phyloP scores from a whole-genome alignment of 2,888 invertebrate species.

The Dascillus cervinus region DNA sequence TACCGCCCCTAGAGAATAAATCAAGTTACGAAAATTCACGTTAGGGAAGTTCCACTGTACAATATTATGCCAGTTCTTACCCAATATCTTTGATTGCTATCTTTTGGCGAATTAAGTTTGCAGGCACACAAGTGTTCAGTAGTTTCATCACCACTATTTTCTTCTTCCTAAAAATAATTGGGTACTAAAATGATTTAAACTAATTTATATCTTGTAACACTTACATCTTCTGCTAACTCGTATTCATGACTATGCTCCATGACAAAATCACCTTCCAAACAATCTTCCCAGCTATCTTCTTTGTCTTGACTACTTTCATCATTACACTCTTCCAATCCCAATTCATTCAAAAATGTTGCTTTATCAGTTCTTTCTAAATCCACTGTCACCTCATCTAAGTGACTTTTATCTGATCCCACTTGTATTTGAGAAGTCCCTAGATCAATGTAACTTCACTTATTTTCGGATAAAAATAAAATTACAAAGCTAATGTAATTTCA shows the following conservation, averaged over 20 bases:
- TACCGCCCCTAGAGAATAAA: no score
- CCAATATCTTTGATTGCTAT: slow-evolving; percentile 26
- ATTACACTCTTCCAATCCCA: slow-evolving; percentile 35
- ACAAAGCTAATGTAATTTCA: no score
- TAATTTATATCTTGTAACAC: no score
- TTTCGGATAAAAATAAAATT: no score
- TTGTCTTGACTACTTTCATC: slow-evolving; percentile 24
- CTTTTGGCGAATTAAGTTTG: slow-evolving; percentile 23
- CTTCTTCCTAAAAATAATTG: slow-evolving; percentile 23
- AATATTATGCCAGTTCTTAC: no score
- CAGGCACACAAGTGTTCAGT: slow-evolving; percentile 18
- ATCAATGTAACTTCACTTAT: no score
- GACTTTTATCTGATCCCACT: slow-evolving; percentile 12
- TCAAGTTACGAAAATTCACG: no score
- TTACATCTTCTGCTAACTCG: slow-evolving; percentile 20
- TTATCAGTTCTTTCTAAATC: slow-evolving; percentile 26
- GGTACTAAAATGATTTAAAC: no score
- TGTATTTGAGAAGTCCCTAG: slow-evolving; percentile 34
- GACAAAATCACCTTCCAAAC: slow-evolving; percentile 16
- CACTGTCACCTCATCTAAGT: background rate
- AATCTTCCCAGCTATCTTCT: slow-evolving; percentile 32
- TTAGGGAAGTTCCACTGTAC: no score
- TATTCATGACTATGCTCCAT: slow-evolving; percentile 16
- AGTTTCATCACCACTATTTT: slow-evolving; percentile 17
- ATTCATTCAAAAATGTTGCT: slow-evolving; percentile 33